Conservation (phyloP, 92 coral and sea anemone species). For the Muricea muricata region DNA sequence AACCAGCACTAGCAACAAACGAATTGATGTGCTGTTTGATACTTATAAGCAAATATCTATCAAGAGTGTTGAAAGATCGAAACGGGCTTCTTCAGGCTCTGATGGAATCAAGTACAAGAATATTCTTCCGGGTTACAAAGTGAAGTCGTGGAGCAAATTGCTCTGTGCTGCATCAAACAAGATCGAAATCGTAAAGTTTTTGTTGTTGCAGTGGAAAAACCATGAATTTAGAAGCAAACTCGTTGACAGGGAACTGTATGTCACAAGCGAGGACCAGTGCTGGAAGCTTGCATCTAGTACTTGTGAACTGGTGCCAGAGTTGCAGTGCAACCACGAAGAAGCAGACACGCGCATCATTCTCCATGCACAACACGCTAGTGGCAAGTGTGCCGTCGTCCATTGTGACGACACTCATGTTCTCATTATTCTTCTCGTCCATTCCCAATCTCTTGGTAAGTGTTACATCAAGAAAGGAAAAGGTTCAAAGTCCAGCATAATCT, state of each 20-base stretch:
- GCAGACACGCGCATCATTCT: slow-evolving; percentile 68
- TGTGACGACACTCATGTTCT: slow-evolving; percentile 74
- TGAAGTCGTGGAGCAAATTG: slow-evolving; percentile 45
- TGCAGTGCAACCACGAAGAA: slow-evolving; percentile 65
- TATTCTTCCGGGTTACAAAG: slow-evolving; percentile 51
- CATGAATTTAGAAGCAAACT: slow-evolving; percentile 53
- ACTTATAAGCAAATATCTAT: slow-evolving; percentile 26
- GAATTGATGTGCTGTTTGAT: slow-evolving; percentile 46
- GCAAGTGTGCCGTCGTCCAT: slow-evolving; percentile 53
- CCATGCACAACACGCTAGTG: slow-evolving; percentile 69
- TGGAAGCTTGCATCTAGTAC: slow-evolving; percentile 39
- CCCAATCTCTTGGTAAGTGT: slow-evolving; percentile 58
- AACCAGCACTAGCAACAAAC: slow-evolving; percentile 39
- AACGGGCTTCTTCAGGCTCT: slow-evolving; percentile 23
- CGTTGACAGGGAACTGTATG: slow-evolving; percentile 41
- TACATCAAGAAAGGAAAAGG: slow-evolving; percentile 63
- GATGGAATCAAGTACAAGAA: slow-evolving; percentile 45
- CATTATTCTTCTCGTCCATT: slow-evolving; percentile 57
- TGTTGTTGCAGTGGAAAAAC: slow-evolving; percentile 62
- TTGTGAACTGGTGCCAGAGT: slow-evolving; percentile 53
- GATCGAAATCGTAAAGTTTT: slow-evolving; percentile 49
- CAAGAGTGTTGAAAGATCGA: slow-evolving; percentile 46
- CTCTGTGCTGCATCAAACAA: slow-evolving; percentile 65
- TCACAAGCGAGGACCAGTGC: slow-evolving; percentile 48
- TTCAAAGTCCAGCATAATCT: slow-evolving; percentile 4